A percentile compares a stretch with the other conserved stretches of the same genome.
These are phyloP conservation scores for Abramis brama DNA, from an alignment of 2,113 vertebrate genomes.

Conservation along the genomic window DNA sequence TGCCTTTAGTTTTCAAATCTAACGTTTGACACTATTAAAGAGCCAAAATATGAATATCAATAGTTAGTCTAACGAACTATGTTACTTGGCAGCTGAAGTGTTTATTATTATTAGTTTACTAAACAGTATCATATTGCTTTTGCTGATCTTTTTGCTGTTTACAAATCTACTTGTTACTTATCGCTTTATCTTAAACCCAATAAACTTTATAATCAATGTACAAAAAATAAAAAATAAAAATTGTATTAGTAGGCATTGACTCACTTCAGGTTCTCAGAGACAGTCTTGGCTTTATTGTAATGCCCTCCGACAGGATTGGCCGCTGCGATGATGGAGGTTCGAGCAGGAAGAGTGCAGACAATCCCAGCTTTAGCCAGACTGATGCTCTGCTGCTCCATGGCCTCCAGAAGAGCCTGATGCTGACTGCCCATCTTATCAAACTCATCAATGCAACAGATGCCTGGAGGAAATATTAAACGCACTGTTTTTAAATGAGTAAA, in stretches of 20 bases:
- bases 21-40: background rate
- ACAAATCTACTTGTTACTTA: background rate
- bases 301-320: constrained; percentile 95
- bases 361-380: constrained; percentile 97
- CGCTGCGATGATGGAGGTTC: constrained; percentile 92
- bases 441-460: constrained; percentile 97
- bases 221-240: too few species aligned
- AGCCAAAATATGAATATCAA: background rate
- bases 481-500: background rate
- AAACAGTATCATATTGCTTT: background rate
- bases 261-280: constrained; percentile 97
- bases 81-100: background rate
- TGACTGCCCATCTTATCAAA: constrained; percentile 98
- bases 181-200: background rate
- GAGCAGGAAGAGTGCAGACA: constrained; percentile 92
- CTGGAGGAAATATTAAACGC: constrained; percentile 67
- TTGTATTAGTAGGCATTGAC: constrained; percentile 23
- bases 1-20: background rate
- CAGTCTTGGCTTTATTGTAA: constrained; percentile 95
- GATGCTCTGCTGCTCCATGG: constrained; percentile 98
- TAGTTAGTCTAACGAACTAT: background rate
- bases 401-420: constrained; percentile 93
- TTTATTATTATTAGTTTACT: background rate
- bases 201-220: background rate
- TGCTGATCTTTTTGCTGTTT: background rate